Conservation (phyloP, 1,140 invertebrate genomes). For the Andricus grossulariae region DNA sequence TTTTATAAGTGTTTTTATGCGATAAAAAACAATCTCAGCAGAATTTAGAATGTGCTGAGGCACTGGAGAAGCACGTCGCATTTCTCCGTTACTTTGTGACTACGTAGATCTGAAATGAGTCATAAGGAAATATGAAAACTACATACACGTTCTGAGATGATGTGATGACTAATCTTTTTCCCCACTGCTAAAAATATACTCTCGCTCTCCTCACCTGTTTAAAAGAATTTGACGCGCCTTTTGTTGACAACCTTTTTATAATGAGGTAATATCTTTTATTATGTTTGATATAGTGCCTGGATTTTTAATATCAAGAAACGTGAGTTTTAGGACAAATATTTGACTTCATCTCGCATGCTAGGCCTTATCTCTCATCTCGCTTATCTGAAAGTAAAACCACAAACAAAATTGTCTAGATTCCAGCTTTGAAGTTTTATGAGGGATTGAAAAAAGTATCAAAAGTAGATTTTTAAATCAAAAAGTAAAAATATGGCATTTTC, state of each 20-base stretch:
- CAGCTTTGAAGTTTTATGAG: too few species aligned
- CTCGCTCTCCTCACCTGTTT: background rate
- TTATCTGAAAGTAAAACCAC: too few species aligned
- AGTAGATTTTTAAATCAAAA: too few species aligned
- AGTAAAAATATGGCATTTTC: too few species aligned
- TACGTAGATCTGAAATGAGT: conserved; percentile 2
- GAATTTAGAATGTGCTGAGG: too few species aligned
- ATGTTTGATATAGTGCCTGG: background rate
- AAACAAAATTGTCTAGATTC: too few species aligned
- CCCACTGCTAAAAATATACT: conserved; percentile 1
- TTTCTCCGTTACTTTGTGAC: background rate
- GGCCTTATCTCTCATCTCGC: too few species aligned
- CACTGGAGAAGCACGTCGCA: background rate
- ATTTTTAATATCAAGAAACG: background rate
- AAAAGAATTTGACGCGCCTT: background rate
- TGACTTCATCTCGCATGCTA: too few species aligned
- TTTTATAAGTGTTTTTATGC: background rate
- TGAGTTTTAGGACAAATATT: too few species aligned
- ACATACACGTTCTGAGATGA: conserved; percentile 7
- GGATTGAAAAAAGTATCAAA: too few species aligned
- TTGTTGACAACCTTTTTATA: background rate
- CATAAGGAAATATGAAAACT: background rate
- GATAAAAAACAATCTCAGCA: background rate
- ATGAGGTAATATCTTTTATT: background rate
- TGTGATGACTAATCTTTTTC: conserved; percentile 11